phyloP scores from a whole-genome alignment of 2,113 vertebrate genomes.

The human (Homo sapiens) region GRCh38 chr13:59960501-59961000 shows the following conservation, averaged over 20 bases:
- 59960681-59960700: neutral
- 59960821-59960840: neutral
- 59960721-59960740: neutral
- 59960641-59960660: conserved; percentile 19
- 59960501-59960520: neutral
- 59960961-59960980: neutral
- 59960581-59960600: neutral
- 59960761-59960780: neutral
- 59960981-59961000: neutral
- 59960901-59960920: neutral
- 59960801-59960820: neutral
- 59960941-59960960: neutral
- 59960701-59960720: neutral
- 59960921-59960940: neutral
- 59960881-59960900: neutral
- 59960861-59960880: neutral
- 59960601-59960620: conserved; percentile 38
- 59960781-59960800: neutral
- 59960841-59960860: neutral
- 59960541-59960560: neutral
- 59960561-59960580: neutral
- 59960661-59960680: conserved; percentile 41
- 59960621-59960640: conserved; percentile 4
- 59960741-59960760: neutral
- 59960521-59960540: neutral